Percentiles rank a stretch among this genome's conserved stretches.
These are phyloP conservation scores for Sisyra terminalis DNA, from an alignment of 2,888 invertebrate genomes.

Conservation along the genomic window DNA sequence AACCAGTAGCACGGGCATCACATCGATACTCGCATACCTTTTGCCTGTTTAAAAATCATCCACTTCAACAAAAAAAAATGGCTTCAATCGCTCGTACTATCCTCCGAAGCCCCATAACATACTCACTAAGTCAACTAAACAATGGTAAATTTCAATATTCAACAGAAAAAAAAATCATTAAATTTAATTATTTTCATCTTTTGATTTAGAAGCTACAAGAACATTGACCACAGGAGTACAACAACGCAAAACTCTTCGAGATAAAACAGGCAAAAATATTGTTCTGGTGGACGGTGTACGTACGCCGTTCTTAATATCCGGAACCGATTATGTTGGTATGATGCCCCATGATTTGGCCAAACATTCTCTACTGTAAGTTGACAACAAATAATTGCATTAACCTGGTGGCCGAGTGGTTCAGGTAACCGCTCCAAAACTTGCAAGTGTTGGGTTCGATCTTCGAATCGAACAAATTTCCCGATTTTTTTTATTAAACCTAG, in stretches of 20 bases:
- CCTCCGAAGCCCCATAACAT: slow-evolving; percentile 16
- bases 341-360: slow-evolving; percentile 95
- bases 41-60: too few relatives aligned
- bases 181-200: background rate
- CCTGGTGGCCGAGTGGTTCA: too few relatives aligned
- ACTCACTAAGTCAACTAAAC: slow-evolving; percentile 16
- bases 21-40: too few relatives aligned
- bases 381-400: too few relatives aligned
- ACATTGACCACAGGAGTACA: slow-evolving; percentile 3
- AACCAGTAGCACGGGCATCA: too few relatives aligned
- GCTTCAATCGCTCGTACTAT: slow-evolving; percentile 19
- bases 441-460: too few relatives aligned
- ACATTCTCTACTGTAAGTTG: slow-evolving; percentile 68
- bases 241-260: slow-evolving; percentile 31
- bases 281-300: slow-evolving; percentile 94
- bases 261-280: slow-evolving; percentile 63
- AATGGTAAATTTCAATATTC: slow-evolving; percentile 15
- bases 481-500: too few relatives aligned
- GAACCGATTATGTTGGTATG: slow-evolving; percentile 81
- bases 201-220: slow-evolving; percentile 1
- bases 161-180: background rate
- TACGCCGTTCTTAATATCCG: slow-evolving; percentile 87
- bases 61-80: slow-evolving; percentile 13
- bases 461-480: too few relatives aligned
- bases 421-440: too few relatives aligned